Evolutionary conservation across 2,113 vertebrate genomes (phyloP).

Genomic region (Corvus moneduloides): DNA sequence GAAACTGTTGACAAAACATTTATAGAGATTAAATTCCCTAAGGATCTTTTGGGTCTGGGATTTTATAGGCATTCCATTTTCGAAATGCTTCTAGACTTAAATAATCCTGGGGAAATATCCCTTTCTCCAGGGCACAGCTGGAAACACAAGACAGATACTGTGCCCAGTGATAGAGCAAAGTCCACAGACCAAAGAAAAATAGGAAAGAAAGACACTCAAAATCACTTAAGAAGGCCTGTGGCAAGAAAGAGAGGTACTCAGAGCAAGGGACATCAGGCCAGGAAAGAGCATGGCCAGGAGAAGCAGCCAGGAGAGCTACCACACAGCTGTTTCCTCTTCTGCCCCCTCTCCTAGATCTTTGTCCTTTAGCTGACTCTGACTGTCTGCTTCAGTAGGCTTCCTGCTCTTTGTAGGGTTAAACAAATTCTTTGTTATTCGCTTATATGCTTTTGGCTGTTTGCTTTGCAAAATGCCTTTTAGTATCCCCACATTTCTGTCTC

Average conservation of each 20-base stretch:
- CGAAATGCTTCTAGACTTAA: constrained; percentile 65
- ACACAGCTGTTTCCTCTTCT: constrained; percentile 39
- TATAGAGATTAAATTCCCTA: constrained; percentile 54
- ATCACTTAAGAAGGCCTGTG: not conserved
- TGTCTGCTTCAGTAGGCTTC: constrained; percentile 17
- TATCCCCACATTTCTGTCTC: not conserved
- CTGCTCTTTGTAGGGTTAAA: constrained; percentile 41
- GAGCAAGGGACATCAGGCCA: not conserved
- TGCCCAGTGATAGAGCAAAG: not conserved
- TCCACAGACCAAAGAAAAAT: constrained; percentile 4
- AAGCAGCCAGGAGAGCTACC: not conserved
- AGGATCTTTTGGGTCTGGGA: constrained; percentile 15
- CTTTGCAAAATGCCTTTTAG: constrained; percentile 40
- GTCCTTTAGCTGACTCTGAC: constrained; percentile 44
- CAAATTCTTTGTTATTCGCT: constrained; percentile 28
- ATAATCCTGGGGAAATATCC: constrained; percentile 64
- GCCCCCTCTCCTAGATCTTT: not conserved
- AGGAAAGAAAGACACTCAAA: not conserved
- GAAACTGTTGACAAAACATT: constrained; percentile 53
- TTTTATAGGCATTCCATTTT: constrained; percentile 43
- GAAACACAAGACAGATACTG: not conserved
- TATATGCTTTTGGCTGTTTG: constrained; percentile 39
- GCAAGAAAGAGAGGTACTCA: not conserved
- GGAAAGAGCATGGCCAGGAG: not conserved
- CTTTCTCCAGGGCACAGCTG: constrained; percentile 36